Base-by-base conservation (phyloP, 1,140 invertebrate species). In the Cotesia typhae region DNA sequence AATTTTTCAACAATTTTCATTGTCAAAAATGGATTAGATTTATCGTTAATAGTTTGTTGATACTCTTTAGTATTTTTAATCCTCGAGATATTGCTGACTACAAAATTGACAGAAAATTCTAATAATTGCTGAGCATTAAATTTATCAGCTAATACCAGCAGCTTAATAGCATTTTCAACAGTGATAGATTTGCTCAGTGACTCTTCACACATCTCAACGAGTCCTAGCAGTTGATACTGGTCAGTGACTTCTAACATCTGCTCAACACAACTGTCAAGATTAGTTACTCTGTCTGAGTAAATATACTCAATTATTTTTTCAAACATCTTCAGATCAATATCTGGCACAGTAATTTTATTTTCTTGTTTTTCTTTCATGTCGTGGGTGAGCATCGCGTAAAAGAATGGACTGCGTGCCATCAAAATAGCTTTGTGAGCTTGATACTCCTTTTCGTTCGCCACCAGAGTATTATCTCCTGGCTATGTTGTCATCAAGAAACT, bases 151-250 rank as follows among this genome's bases (percentile, higher is more conserved):
- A 47, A 7, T 47, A 47, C 5, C 41, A 47, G 6, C 6, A 47
- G 2, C 10, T 1, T 47, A 0, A 47, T 10, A 9, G 41, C 41
- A 84, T 98, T 98, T 80, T 99, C 97, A 79, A 97, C 95, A 35
- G 94, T 95, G 74, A 99, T 89, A 87, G 95, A 98, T 67, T 94
- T 92, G 89, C 97, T 98, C 64, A 99, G 88, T 61, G 97, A 95
- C 88, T 99, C 97, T 87, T 99, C 98, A 88, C 98, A 99, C 96
- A 99, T 98, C 74, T 99, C 96, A 91, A 99, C 99, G 85, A 99
- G 90, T 89, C 97, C 92, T 83, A 98, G 97, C 68, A 99, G 87
- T 77, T 97, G 96, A 86, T 98, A 98, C 91, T 99, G 99, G 87
- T 99, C 97, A 63, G 98, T 97, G 74, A 97, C 97, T 55, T 97